phyloP scores from a whole-genome alignment of 2,888 invertebrate genomes.

The Capitulum mitella region DNA sequence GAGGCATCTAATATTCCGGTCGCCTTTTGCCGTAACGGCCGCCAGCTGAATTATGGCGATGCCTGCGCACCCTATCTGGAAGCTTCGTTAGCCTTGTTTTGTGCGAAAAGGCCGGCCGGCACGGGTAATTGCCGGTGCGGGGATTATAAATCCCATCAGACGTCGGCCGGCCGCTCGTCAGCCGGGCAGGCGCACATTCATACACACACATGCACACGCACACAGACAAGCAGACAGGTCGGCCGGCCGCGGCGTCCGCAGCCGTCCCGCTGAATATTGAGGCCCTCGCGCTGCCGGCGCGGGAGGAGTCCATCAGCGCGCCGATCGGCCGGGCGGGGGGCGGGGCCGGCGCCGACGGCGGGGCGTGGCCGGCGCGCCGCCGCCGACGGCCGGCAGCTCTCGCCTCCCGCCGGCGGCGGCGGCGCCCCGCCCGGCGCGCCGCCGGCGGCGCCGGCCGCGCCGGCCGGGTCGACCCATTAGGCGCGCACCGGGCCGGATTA shows the following conservation, averaged over 20 bases:
- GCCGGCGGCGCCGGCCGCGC: neutral
- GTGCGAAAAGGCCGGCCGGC: neutral
- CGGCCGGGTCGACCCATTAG: neutral
- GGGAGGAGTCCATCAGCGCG: neutral
- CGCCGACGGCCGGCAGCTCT: too few species aligned
- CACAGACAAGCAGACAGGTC: neutral
- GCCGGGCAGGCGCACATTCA: neutral
- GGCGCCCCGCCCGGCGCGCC: neutral
- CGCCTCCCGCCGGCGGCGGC: neutral
- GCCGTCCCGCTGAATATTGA: neutral
- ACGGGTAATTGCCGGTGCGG: neutral
- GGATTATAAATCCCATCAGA: neutral
- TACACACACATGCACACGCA: neutral
- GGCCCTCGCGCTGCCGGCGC: neutral
- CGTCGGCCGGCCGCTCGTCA: neutral
- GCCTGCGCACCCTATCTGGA: neutral
- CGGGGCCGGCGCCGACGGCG: neutral
- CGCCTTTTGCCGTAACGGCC: neutral
- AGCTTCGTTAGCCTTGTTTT: constrained; percentile 15
- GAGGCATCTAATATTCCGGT: neutral
- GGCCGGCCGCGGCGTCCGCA: neutral
- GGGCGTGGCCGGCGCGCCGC: neutral
- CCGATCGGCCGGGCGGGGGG: neutral
- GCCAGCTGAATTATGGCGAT: neutral
- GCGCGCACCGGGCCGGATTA: neutral